These are phyloP conservation scores for Dusona sp. DNA, from an alignment of 2,888 invertebrate species.

Conservation along the genomic window DNA sequence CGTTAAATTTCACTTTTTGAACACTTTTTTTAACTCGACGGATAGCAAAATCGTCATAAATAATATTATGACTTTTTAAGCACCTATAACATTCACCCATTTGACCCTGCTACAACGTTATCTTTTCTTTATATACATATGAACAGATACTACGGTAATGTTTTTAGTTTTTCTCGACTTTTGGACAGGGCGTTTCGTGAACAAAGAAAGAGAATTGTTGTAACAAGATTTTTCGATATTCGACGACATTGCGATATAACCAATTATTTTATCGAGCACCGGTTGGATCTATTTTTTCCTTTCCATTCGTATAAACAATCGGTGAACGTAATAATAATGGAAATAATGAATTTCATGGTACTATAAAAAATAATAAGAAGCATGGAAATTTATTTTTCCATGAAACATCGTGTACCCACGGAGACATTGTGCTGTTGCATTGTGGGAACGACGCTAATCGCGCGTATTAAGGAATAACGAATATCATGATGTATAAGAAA, in stretches of 20 bases:
- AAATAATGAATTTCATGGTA: constrained; percentile 15
- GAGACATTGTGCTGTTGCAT: constrained; percentile 56
- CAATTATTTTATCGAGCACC: constrained; percentile 1
- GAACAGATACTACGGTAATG: constrained; percentile 80
- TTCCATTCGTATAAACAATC: neutral
- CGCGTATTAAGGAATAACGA: constrained; percentile 69
- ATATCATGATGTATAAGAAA: constrained; percentile 11
- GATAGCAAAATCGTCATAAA: constrained; percentile 70
- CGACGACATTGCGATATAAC: constrained; percentile 37
- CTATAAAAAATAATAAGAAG: constrained; percentile 42
- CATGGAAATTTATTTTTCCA: constrained; percentile 26
- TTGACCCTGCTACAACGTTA: constrained; percentile 75
- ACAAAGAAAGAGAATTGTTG: constrained; percentile 6
- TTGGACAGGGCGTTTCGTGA: constrained; percentile 67
- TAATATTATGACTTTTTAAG: constrained; percentile 76
- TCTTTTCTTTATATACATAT: constrained; percentile 79
- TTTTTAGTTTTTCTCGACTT: constrained; percentile 60
- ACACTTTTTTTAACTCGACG: constrained; percentile 61
- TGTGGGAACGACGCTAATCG: constrained; percentile 69
- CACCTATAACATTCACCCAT: constrained; percentile 77
- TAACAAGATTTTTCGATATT: neutral
- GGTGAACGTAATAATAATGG: neutral
- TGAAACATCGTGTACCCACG: constrained; percentile 72
- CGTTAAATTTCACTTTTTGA: too few relatives aligned
- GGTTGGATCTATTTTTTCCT: neutral